phyloP scores from a whole-genome alignment of 2,113 vertebrate species.

The Anolis sagrei region DNA sequence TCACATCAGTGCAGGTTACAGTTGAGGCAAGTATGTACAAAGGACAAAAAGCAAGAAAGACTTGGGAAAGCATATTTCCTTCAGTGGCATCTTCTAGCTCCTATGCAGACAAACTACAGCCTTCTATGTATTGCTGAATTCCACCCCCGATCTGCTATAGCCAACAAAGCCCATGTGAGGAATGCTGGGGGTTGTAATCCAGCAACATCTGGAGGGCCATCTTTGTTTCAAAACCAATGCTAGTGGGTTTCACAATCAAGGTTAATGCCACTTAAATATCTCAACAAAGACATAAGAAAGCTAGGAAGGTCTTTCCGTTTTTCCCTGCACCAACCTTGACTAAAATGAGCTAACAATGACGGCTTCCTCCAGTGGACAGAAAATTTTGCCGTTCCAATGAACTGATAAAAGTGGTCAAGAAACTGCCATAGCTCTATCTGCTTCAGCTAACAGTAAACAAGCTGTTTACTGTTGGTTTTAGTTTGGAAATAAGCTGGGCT shows the following conservation, averaged over 20 bases:
- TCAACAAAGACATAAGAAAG: neutral
- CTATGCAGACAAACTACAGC: too few relatives aligned
- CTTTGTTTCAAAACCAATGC: neutral
- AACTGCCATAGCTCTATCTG: neutral
- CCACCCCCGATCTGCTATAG: neutral
- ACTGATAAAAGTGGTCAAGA: neutral
- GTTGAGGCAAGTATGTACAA: neutral
- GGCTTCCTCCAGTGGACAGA: neutral
- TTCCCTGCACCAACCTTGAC: neutral
- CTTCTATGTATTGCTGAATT: too few relatives aligned
- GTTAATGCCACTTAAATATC: neutral
- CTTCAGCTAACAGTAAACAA: neutral
- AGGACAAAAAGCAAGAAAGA: neutral
- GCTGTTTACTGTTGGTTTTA: neutral
- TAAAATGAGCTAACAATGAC: neutral
- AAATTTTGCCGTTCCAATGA: neutral
- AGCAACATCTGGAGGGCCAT: too few relatives aligned
- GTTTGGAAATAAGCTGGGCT: too few relatives aligned
- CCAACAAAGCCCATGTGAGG: too few relatives aligned
- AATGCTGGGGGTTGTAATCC: too few relatives aligned
- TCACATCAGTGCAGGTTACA: rapidly evolving
- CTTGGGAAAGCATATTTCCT: neutral
- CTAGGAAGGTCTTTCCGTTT: neutral
- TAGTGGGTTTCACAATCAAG: neutral
- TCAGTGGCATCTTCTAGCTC: neutral